Percentiles rank a stretch among this genome's conserved stretches.
Conservation (phyloP, 2,113 vertebrate species). For the Willisornis vidua region DNA sequence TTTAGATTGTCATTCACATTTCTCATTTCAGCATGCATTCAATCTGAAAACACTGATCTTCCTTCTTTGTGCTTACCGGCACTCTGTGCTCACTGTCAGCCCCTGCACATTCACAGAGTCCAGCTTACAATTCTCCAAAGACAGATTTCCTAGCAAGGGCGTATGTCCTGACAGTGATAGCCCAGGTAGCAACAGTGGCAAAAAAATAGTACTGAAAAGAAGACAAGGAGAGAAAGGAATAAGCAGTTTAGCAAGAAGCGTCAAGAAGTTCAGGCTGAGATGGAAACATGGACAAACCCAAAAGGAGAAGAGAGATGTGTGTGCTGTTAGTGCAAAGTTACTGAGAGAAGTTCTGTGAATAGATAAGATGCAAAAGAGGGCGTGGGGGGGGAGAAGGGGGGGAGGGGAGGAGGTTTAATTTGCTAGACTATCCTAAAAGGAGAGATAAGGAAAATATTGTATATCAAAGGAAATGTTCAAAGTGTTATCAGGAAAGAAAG, state of each 20-base stretch:
- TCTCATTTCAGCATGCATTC: slow-evolving; percentile 17
- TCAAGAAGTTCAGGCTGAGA: neutral
- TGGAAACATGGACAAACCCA: neutral
- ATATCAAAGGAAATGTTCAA: neutral
- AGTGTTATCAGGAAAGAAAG: neutral
- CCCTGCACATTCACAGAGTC: neutral
- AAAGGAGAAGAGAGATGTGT: neutral
- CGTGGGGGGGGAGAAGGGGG: no score
- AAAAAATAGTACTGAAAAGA: neutral
- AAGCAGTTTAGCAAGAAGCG: neutral
- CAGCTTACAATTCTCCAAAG: neutral
- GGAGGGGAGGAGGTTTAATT: neutral
- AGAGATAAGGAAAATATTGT: neutral
- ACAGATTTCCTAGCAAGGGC: neutral
- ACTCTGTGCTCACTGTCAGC: neutral
- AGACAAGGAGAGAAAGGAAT: neutral
- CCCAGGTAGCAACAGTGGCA: neutral
- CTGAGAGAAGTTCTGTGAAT: neutral
- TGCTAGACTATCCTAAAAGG: neutral
- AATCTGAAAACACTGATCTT: neutral
- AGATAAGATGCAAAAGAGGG: neutral
- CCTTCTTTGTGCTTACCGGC: neutral
- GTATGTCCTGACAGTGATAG: neutral
- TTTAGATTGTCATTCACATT: slow-evolving; percentile 18
- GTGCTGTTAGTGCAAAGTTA: neutral